Conservation (phyloP, 2,888 invertebrate species). For the Pseudeuparius sepicola region DNA sequence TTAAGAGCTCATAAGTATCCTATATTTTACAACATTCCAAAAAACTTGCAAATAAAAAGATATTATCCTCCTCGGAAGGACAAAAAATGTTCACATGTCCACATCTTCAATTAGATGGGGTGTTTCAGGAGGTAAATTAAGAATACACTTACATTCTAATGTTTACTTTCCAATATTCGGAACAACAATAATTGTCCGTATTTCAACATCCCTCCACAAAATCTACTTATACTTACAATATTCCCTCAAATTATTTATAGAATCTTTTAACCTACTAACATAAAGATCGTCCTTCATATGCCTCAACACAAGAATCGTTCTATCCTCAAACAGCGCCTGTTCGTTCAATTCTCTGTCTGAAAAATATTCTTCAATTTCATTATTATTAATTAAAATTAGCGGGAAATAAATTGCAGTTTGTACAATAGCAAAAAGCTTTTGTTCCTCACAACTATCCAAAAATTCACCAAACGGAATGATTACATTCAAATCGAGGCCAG, state of each 20-base stretch:
- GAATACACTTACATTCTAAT: too few relatives aligned
- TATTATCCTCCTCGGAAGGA: too few relatives aligned
- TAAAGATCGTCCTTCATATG: slow-evolving; percentile 27
- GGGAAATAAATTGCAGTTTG: slow-evolving; percentile 31
- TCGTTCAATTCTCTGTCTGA: slow-evolving; percentile 24
- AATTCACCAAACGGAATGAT: slow-evolving; percentile 30
- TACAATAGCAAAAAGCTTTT: slow-evolving; percentile 30
- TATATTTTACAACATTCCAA: slow-evolving; percentile 1
- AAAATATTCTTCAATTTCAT: slow-evolving; percentile 25
- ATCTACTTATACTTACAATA: too few relatives aligned
- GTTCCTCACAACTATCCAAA: slow-evolving; percentile 32
- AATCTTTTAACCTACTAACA: slow-evolving; percentile 24
- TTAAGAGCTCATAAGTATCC: neutral
- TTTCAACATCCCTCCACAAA: too few relatives aligned
- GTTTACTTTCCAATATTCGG: too few relatives aligned
- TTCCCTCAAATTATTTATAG: slow-evolving; percentile 28
- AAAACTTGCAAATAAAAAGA: too few relatives aligned
- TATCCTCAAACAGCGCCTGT: slow-evolving; percentile 28
- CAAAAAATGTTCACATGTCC: too few relatives aligned
- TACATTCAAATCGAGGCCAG: slow-evolving; percentile 24
- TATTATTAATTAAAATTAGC: slow-evolving; percentile 24
- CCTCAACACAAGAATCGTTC: slow-evolving; percentile 27
- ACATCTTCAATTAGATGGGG: too few relatives aligned
- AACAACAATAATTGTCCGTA: too few relatives aligned
- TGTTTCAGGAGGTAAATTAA: too few relatives aligned